Base-by-base conservation (phyloP, 2,113 vertebrate species). In the Holacanthus passer region DNA sequence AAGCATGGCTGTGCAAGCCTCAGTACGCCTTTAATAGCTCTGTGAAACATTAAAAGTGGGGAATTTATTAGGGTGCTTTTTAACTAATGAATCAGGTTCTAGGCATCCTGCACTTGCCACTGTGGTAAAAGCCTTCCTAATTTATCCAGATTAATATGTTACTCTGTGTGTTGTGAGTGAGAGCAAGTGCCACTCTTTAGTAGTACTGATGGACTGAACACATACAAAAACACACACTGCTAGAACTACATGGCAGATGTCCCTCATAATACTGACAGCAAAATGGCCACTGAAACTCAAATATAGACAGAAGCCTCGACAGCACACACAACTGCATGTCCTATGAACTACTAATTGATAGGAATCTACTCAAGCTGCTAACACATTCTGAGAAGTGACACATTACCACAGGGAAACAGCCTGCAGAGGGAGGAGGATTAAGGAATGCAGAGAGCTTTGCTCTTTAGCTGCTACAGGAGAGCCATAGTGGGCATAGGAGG, bases 11-110 rank as follows among this genome's bases (percentile, higher is more conserved):
- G 74, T 65, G 75, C 69, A 29, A 84, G 76, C 82, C 79, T 77
- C 67, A 56, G 77, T 72, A 19, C 62, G 85, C 72, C 87, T 94
- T 94, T 94, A 94, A 94, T 94, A 93, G 92, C 90, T 77, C 74
- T 77, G 82, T 86, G 81, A 89, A 93, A 93, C 93, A 91, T 94
- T 93, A 87, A 94, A 93, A 93, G 93, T 90, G 87, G 83, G 64
- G 86, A 87, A 94, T 95, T 94, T 95, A 95, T 95, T 94, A 91
- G 88, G 79, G 63, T 84, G 90, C 91, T 93, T 95, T 95, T 95
- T 93, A 94, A 94, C 92, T 92, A 95, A 94, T 94, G 94, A 95
- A 93, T 94, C 79, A 84, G 85, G 64, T 80, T 83, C 62, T 32
- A 39, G 55, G 77, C 76, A 52, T 87, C 77, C 73, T 55, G 52